Conservation (phyloP, 2,888 invertebrate genomes). For the Brenthis hecate region DNA sequence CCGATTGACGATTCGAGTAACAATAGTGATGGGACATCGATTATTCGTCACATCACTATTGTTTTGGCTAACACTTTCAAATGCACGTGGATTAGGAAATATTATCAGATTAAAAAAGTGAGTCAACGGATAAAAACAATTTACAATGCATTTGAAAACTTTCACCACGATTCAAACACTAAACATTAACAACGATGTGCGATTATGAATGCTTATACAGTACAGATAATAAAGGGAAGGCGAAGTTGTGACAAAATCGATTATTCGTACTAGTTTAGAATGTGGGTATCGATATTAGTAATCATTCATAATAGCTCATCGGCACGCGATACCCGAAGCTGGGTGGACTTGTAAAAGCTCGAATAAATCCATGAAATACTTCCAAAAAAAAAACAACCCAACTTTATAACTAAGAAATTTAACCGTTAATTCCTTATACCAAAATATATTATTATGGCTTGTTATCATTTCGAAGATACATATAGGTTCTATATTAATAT, state of each 20-base stretch:
- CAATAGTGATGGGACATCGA: constrained; percentile 37
- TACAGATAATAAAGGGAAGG: not conserved
- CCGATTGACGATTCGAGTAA: constrained; percentile 22
- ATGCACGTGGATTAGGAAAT: constrained; percentile 34
- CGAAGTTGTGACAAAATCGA: constrained; percentile 6
- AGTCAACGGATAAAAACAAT: constrained; percentile 32
- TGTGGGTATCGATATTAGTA: constrained; percentile 8
- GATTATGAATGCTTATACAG: constrained; percentile 17
- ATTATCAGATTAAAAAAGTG: constrained; percentile 27
- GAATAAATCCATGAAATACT: constrained; percentile 43
- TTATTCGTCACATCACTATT: constrained; percentile 50
- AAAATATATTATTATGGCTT: constrained; percentile 83
- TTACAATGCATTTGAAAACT: constrained; percentile 37
- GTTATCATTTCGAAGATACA: constrained; percentile 77
- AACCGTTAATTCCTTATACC: constrained; percentile 73
- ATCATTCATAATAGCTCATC: constrained; percentile 21
- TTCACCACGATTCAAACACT: constrained; percentile 27
- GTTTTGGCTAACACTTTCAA: constrained; percentile 52
- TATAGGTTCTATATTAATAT: constrained; percentile 66
- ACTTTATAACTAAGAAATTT: constrained; percentile 66
- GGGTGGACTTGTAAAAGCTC: constrained; percentile 52
- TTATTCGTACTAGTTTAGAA: constrained; percentile 1
- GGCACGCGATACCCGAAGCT: constrained; percentile 43
- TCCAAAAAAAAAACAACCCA: constrained; percentile 51
- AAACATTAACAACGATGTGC: constrained; percentile 3